Evolutionary conservation across 2,797 vertebrate species (phyloP).

Genomic region (Phataginus tetradactyla): DNA sequence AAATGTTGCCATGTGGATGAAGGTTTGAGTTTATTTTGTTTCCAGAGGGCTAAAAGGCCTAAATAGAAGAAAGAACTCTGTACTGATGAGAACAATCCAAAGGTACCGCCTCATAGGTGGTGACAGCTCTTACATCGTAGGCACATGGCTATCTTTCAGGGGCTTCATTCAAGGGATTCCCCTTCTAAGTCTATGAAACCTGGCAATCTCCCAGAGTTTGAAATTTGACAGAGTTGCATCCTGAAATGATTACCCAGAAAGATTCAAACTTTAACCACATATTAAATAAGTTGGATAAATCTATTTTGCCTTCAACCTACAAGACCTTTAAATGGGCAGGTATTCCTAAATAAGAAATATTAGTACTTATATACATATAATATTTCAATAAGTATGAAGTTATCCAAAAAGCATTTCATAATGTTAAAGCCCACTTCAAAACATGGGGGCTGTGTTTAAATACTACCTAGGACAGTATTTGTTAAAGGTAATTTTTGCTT

Average conservation of each 20-base stretch:
- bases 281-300: constrained; percentile 22
- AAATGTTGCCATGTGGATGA: not conserved
- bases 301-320: constrained; percentile 6
- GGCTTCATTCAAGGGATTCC: not conserved
- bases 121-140: not conserved
- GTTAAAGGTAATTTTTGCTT: constrained; percentile 40
- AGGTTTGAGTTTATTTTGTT: not conserved
- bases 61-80: not conserved
- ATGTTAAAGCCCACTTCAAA: not conserved
- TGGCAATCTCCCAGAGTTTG: not conserved
- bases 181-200: not conserved
- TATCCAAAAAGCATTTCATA: not conserved
- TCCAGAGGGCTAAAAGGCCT: not conserved
- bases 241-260: not conserved
- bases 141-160: not conserved
- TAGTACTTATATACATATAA: not conserved
- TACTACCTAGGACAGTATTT: not conserved
- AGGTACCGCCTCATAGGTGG: not conserved
- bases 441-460: not conserved
- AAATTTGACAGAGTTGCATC: not conserved
- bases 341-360: not conserved
- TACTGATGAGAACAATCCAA: not conserved
- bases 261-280: not conserved
- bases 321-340: not conserved
- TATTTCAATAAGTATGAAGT: not conserved